Conservation (phyloP, 2,113 vertebrate species). For the Phyllostomus discolor region DNA sequence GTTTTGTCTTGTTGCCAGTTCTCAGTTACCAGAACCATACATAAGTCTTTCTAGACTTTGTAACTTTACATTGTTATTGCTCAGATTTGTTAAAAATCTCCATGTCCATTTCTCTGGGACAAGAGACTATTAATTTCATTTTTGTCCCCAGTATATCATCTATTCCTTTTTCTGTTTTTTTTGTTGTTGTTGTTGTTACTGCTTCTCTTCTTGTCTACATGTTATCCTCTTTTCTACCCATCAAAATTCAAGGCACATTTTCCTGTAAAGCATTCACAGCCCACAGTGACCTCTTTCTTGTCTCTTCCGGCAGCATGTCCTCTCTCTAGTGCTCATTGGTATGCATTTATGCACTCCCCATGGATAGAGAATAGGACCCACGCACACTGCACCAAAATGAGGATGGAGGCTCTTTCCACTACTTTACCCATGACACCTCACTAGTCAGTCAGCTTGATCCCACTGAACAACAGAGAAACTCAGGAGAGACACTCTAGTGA, state of each 20-base stretch:
- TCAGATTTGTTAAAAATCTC: not conserved
- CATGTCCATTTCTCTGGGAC: not conserved
- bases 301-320: not conserved
- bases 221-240: not conserved
- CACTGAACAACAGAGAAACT: not conserved
- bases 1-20: not conserved
- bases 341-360: not conserved
- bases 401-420: not conserved
- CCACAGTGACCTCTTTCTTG: not conserved
- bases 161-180: not conserved
- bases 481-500: not conserved
- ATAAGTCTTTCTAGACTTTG: not conserved
- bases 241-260: not conserved
- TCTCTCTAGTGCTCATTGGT: not conserved
- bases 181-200: not conserved
- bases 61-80: not conserved
- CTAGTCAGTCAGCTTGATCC: not conserved
- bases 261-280: not conserved
- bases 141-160: not conserved
- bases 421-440: not conserved
- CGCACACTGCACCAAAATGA: not conserved
- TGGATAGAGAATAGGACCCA: not conserved
- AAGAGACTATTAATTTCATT: not conserved
- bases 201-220: not conserved
- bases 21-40: not conserved